phyloP scores from a whole-genome alignment of 2,888 invertebrate species.

The Hylaea fasciaria region DNA sequence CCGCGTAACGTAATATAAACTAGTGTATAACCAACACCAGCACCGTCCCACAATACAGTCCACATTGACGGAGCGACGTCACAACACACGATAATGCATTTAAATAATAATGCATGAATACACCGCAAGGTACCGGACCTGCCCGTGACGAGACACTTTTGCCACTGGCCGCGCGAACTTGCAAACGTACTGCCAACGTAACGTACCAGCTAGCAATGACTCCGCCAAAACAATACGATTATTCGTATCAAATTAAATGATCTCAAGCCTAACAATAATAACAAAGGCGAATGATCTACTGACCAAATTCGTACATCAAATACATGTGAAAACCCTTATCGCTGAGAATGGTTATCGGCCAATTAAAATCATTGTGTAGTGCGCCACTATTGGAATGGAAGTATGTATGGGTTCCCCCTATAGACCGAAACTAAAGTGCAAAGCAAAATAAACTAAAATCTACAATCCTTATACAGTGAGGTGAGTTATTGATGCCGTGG shows the following conservation, averaged over 20 bases:
- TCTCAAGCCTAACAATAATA: constrained; percentile 12
- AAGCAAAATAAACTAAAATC: neutral
- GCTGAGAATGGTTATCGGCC: constrained; percentile 21
- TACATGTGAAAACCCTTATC: constrained; percentile 22
- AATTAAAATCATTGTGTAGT: constrained; percentile 15
- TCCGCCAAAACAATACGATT: constrained; percentile 39
- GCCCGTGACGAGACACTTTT: constrained; percentile 51
- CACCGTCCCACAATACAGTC: constrained; percentile 30
- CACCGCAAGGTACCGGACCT: constrained; percentile 36
- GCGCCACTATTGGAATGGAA: neutral
- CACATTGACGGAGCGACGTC: constrained; percentile 31
- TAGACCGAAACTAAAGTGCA: neutral
- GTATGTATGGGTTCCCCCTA: no score
- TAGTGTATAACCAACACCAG: constrained; percentile 38
- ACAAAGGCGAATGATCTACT: constrained; percentile 27
- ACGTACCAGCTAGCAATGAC: constrained; percentile 42
- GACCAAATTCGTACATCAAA: constrained; percentile 25
- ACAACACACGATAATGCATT: constrained; percentile 34
- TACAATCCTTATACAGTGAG: neutral
- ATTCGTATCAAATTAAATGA: constrained; percentile 31
- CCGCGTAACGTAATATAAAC: constrained; percentile 36
- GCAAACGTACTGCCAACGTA: constrained; percentile 13
- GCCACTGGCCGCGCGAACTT: constrained; percentile 44
- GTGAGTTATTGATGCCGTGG: no score
- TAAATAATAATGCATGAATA: constrained; percentile 33